A percentile compares a stretch with the other conserved stretches of the same genome.
These are phyloP conservation scores for Heterodera carotae DNA, from an alignment of 1,140 invertebrate species.

Conservation along the genomic window DNA sequence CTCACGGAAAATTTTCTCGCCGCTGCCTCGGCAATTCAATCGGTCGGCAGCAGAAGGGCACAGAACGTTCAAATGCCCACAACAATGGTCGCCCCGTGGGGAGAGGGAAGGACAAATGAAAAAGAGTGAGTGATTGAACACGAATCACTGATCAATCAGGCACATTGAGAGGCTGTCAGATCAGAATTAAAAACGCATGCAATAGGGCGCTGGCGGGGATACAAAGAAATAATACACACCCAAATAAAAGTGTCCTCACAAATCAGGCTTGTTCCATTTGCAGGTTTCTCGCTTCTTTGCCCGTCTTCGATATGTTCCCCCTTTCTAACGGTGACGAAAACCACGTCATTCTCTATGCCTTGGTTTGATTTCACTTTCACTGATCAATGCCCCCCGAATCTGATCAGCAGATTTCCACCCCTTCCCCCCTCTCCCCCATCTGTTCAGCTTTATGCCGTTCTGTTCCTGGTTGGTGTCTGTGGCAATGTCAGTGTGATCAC, in stretches of 20 bases:
- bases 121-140: slow-evolving; percentile 23
- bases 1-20: neutral
- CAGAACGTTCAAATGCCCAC: slow-evolving; percentile 1
- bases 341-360: slow-evolving; percentile 44
- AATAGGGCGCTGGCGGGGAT: no score
- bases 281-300: slow-evolving; percentile 42
- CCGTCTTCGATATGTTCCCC: slow-evolving; percentile 50
- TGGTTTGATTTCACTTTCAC: slow-evolving; percentile 36
- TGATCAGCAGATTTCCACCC: no score
- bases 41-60: neutral
- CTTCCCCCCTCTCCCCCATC: neutral
- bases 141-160: neutral
- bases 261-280: neutral
- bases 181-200: neutral
- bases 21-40: slow-evolving; percentile 20
- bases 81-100: slow-evolving; percentile 20
- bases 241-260: no score
- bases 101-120: slow-evolving; percentile 13
- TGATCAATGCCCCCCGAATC: no score
- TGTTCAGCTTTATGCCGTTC: slow-evolving; percentile 55
- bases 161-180: neutral
- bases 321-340: slow-evolving; percentile 44
- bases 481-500: slow-evolving; percentile 63
- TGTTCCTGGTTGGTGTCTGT: slow-evolving; percentile 62
- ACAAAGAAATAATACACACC: no score